Percentiles rank a stretch among this genome's conserved stretches.
These are phyloP conservation scores for Cheumatopsyche charites DNA, from an alignment of 1,140 invertebrate genomes.

Conservation along the genomic window DNA sequence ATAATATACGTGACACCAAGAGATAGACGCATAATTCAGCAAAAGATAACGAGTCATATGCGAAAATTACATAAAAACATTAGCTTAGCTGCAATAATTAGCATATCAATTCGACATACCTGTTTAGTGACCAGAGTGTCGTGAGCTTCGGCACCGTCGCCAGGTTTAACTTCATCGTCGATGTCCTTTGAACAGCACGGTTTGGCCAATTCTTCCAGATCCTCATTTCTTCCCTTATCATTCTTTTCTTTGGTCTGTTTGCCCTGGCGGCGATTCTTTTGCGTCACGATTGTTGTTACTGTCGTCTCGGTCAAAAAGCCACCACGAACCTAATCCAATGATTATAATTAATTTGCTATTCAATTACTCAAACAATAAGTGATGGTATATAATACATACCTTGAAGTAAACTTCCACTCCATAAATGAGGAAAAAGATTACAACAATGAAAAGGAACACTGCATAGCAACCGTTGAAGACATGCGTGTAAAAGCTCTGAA, in stretches of 20 bases:
- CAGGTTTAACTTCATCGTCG: slow-evolving; percentile 39
- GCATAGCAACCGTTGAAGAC: slow-evolving; percentile 94
- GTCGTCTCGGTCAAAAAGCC: slow-evolving; percentile 68
- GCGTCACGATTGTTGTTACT: slow-evolving; percentile 62
- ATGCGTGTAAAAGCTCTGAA: slow-evolving; percentile 77
- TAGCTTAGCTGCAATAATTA: too few species aligned
- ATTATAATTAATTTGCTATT: neutral
- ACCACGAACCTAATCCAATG: slow-evolving; percentile 63
- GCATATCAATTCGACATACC: slow-evolving; percentile 47
- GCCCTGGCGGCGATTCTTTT: slow-evolving; percentile 49
- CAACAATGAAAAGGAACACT: slow-evolving; percentile 85
- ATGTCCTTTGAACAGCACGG: slow-evolving; percentile 41
- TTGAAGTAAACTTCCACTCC: slow-evolving; percentile 95
- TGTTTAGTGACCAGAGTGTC: slow-evolving; percentile 60
- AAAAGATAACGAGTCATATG: too few species aligned
- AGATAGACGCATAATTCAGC: too few species aligned
- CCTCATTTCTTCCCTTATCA: neutral
- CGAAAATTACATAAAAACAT: too few species aligned
- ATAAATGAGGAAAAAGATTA: slow-evolving; percentile 93
- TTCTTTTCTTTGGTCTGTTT: slow-evolving; percentile 50
- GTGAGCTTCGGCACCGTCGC: slow-evolving; percentile 55
- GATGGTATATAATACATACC: slow-evolving; percentile 60
- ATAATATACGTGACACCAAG: too few species aligned
- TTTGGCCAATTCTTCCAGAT: slow-evolving; percentile 7
- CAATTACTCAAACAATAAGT: slow-evolving; percentile 4